These are phyloP conservation scores for Macrotis lagotis DNA, from an alignment of 2,113 vertebrate genomes.

Conservation along the genomic window DNA sequence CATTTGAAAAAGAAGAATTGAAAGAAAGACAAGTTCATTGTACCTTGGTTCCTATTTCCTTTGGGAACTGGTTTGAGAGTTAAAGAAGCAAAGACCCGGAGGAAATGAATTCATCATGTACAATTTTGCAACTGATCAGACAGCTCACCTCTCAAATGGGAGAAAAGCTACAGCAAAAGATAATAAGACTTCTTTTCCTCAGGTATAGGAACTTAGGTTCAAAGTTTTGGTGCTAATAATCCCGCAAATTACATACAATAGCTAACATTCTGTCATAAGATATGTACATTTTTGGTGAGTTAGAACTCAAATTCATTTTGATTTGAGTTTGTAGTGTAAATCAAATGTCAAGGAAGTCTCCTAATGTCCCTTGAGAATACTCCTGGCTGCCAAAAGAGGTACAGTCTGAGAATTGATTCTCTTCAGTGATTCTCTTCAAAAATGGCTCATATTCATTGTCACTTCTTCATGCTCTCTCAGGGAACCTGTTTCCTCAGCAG, in stretches of 20 bases:
- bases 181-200: constrained; percentile 6
- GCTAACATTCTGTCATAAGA: neutral
- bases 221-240: constrained; percentile 24
- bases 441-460: neutral
- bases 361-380: neutral
- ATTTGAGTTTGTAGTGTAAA: constrained; percentile 37
- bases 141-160: constrained; percentile 1
- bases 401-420: neutral
- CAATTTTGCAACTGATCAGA: constrained; percentile 3
- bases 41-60: constrained; percentile 78
- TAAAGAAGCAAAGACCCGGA: constrained; percentile 55
- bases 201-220: constrained; percentile 12
- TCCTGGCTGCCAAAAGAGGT: neutral
- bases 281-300: neutral
- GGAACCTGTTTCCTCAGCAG: neutral
- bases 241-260: neutral
- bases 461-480: neutral
- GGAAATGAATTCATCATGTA: constrained; percentile 61
- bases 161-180: constrained; percentile 34
- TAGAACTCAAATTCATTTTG: constrained; percentile 25
- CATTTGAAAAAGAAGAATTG: constrained; percentile 72
- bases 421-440: neutral
- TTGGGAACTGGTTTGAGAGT: constrained; percentile 51
- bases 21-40: constrained; percentile 73
- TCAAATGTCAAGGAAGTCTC: neutral